phyloP scores from a whole-genome alignment of 2,113 vertebrate species.

The Globicephala melas region DNA sequence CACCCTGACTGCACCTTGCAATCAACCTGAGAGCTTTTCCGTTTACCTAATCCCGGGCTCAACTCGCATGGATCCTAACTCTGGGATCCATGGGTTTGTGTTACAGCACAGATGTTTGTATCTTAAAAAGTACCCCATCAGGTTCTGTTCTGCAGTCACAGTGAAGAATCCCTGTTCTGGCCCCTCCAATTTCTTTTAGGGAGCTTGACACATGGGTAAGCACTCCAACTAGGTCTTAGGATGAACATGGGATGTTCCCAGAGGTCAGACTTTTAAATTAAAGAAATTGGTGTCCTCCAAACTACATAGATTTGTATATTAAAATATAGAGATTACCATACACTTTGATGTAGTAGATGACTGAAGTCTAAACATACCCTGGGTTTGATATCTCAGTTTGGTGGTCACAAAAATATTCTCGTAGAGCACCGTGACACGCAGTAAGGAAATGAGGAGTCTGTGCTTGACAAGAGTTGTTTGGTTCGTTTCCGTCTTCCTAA shows the following conservation, averaged over 20 bases:
- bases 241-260: not conserved
- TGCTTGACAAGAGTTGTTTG: not conserved
- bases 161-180: not conserved
- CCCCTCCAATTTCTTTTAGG: accelerated
- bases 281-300: not conserved
- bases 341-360: not conserved
- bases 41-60: accelerated
- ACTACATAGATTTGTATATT: not conserved
- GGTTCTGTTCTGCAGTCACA: no score
- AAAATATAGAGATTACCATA: not conserved
- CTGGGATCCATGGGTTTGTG: accelerated
- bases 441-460: conserved; percentile 1
- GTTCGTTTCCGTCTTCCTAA: conserved; percentile 47
- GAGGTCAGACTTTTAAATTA: not conserved
- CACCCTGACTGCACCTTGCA: no score
- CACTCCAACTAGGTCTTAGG: not conserved
- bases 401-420: conserved; percentile 47
- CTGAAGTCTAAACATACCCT: not conserved
- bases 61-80: no score
- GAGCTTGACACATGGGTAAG: accelerated
- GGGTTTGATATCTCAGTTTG: conserved; percentile 47
- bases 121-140: accelerated
- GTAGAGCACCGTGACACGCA: not conserved
- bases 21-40: not conserved
- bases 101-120: accelerated